Base-by-base conservation (phyloP, 2,113 vertebrate species). In the Heterocephalus glaber region DNA sequence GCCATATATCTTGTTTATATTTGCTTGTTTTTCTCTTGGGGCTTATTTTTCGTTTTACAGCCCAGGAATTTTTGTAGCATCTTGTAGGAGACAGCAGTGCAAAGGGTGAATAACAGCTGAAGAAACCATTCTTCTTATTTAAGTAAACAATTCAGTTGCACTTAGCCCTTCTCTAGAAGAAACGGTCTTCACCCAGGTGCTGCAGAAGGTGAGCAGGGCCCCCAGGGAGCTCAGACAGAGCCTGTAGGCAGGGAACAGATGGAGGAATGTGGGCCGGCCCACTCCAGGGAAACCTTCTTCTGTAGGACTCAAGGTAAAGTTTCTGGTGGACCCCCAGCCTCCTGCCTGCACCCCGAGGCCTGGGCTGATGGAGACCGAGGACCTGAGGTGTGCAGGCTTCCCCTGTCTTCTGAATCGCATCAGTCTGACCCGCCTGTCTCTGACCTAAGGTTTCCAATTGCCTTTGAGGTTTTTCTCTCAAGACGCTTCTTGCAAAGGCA, bases 391-490 rank as follows among this genome's bases (percentile, higher is more conserved):
- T 65, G 6, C 1, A 38, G 35, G 5, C 58, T 44, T 16, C 65
- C 35, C 5, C 0, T 9, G 9, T n/a, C n/a, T 16, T n/a, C 83
- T 19, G 47, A 24, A 30, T n/a, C 35, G 17, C 12, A 11, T 30
- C 44, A 20, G 1, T 44, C 0, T 19, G 41, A 17, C 1, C 28
- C 52, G 41, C 6, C 2, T 13, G 1, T 14, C 38, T 61, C 0
- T 26, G 33, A 19, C 0, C 19, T 61, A 41, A 3, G 41, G 20
- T 38, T 56, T 47, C 28, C 68, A 28, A 44, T 17, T 9, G 35
- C 0, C 30, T 83, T 19, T 16, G 52, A n/a, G 28, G 49, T 38
- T 79, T 20, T 30, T 8, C 13, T 38, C 2, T 38, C n/a, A 41
- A n/a, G 54, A 33, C 47, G n/a, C 6, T 93, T 63, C 26, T 9